Evolutionary conservation across 2,113 vertebrate genomes (phyloP), one percentile per base, ranked within the genome.

Genomic region (Tursiops truncatus): DNA sequence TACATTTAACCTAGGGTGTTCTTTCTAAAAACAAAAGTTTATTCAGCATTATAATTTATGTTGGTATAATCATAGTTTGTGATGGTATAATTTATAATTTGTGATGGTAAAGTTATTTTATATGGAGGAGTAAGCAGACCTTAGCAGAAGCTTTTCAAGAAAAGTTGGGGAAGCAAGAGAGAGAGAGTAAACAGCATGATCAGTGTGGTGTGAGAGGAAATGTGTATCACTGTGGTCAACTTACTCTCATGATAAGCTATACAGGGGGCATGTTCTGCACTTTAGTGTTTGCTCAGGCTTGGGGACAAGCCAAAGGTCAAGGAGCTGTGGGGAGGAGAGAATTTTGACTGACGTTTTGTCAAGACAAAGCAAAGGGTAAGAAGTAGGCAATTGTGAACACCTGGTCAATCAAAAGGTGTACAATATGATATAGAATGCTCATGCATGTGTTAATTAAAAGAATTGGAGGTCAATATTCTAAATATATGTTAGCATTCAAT

Each of bases 1-100:
- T 94, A 71, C 73, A 83, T 95, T 91, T 6, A 93, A 73, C 23
- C 1, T 3, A 93, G 89, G 28, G 3, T 90, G 81, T 93, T 87
- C 84, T 96, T 96, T 89, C 13, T 94, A 86, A 97, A 95, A 84
- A 6, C 28, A 93, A 70, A 94, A 96, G 44, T 80, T 91, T 18
- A 58, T 86, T 97, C 81, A 97, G 33, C 65, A 80, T 94, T 91
- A 70, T 79, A 58, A 28, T 79, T 79, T 92, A 21, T 70, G 38
- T 62, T 38, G 60, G 9, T 41, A 50, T 21, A 79, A 12, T 28
- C 62, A 41, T 80, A 58, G 15, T 86, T 73, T 92, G 17, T 63
- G 60, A 62, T 62, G 21, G 60, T 62, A 62, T 56, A 68, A 95
- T 62, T 92, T 91, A 81, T 79, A 68, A 25, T 82, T 79, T 93